Conservation (phyloP, 2,113 vertebrate genomes). For the Vulpes ferrilata region DNA sequence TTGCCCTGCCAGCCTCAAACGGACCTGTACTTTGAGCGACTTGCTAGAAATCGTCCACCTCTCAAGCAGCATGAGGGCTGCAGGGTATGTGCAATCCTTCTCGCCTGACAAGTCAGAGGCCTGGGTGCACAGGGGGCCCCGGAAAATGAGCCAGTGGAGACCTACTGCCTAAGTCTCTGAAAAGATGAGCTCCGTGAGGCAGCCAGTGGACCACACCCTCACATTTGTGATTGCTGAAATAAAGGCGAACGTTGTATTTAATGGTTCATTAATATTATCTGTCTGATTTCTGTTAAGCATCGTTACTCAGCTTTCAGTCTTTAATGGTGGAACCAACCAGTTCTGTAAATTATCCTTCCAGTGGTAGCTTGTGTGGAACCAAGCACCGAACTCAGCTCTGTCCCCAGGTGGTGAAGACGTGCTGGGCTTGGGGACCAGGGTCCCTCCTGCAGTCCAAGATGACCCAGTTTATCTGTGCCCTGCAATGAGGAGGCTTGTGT, state of each 20-base stretch:
- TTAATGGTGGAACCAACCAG: not conserved
- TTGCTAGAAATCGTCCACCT: not conserved
- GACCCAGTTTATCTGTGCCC: not conserved
- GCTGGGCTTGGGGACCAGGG: not conserved
- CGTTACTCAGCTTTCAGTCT: not conserved
- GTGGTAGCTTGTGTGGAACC: not conserved
- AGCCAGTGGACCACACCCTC: not conserved
- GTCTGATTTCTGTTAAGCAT: not conserved
- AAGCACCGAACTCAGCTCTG: not conserved
- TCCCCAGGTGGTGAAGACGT: not conserved
- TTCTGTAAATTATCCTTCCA: not conserved
- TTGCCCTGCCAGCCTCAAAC: not conserved
- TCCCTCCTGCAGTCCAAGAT: not conserved
- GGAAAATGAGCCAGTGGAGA: rapidly evolving
- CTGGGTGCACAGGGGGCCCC: not conserved
- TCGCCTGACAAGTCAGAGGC: not conserved
- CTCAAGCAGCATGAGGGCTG: no score
- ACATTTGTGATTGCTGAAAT: not conserved
- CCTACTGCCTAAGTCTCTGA: not conserved
- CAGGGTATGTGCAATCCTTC: not conserved
- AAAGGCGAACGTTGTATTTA: not conserved
- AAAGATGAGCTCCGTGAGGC: not conserved
- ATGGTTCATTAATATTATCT: not conserved
- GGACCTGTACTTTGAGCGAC: not conserved
- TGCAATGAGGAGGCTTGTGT: not conserved